Evolutionary conservation across 2,888 invertebrate species (phyloP).

Genomic region (Neoascia interrupta): DNA sequence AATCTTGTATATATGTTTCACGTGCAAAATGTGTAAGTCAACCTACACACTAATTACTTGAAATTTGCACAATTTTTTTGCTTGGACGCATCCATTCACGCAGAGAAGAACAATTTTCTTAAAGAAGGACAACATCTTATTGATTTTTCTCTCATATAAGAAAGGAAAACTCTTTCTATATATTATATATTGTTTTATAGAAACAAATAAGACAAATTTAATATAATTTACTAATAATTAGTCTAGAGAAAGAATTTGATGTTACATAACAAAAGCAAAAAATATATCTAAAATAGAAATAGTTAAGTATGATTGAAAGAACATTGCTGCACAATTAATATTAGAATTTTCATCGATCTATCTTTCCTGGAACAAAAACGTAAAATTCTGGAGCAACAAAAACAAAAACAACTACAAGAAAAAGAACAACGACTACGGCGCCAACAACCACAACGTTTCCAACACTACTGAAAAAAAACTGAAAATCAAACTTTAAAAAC

Average conservation of each 20-base stretch:
- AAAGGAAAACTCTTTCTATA: conserved; percentile 24
- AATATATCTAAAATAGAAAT: conserved; percentile 44
- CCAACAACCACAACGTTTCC: conserved; percentile 78
- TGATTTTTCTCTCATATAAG: neutral
- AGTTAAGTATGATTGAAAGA: conserved; percentile 73
- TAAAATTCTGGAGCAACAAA: conserved; percentile 83
- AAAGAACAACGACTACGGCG: conserved; percentile 77
- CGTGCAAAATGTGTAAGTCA: conserved; percentile 45
- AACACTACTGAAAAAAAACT: conserved; percentile 74
- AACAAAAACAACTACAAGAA: conserved; percentile 79
- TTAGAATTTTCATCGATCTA: conserved; percentile 90
- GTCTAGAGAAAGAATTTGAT: conserved; percentile 54
- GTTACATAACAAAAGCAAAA: conserved; percentile 22
- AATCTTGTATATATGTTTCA: conserved; percentile 24
- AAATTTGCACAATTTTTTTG: conserved; percentile 37
- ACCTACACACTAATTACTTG: conserved; percentile 29
- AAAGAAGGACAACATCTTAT: too few species aligned
- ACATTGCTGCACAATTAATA: conserved; percentile 80
- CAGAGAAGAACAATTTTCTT: conserved; percentile 31
- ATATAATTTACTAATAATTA: too few species aligned
- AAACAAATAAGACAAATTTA: conserved; percentile 4
- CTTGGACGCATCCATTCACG: conserved; percentile 42
- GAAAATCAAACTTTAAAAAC: conserved; percentile 39
- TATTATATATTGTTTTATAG: conserved; percentile 13
- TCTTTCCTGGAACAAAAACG: conserved; percentile 89